Base-by-base conservation (phyloP, 2,113 vertebrate species). In the Orcinus orca region DNA sequence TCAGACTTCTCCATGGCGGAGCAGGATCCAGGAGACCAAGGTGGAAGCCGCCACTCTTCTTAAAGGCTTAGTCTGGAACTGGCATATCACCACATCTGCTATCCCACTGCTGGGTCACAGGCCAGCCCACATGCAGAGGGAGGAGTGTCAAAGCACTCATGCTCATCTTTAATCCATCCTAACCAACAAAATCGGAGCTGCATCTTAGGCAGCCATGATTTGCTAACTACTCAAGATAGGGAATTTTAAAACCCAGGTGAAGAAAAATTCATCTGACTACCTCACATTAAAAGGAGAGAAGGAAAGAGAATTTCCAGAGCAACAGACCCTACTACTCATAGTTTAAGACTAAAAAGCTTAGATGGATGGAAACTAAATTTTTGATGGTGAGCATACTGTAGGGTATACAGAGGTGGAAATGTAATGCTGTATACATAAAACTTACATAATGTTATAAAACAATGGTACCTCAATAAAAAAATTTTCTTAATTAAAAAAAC, bases 91-190 rank as follows among this genome's bases (percentile, higher is more conserved):
- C 36, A 15, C 8, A 33, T 53, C 38, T 73, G 41, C 70, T 26
- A 23, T 4, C 31, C 15, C 62, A 5, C 12, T 14, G 36, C 0
- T 10, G 44, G 63, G 67, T 14, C 8, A 15, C 23, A 68, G 18
- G 41, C 10, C 71, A 87, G 83, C 29, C 63, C 84, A 53, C 7
- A 21, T 6, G 10, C 67, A 74, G 38, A 41, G 81, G 25, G 10
- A 18, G 3, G 17, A 20, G 2, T 9, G 33, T 0, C 6, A 23
- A 41, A 65, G 29, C 44, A 21, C 53, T 2, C 50, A 23, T 3
- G 23, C 55, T 62, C 83, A 80, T 65, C 67, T 71, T 68, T 38
- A 53, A 41, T 47, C 53, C 55, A 53, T 0, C 5, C 4, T 50
- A 73, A 70, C 29, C 36, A 82, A 29, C 79, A 18, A 53, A 53